These are phyloP conservation scores for Teleogryllus occipitalis DNA, from an alignment of 1,140 invertebrate genomes.

Conservation along the genomic window DNA sequence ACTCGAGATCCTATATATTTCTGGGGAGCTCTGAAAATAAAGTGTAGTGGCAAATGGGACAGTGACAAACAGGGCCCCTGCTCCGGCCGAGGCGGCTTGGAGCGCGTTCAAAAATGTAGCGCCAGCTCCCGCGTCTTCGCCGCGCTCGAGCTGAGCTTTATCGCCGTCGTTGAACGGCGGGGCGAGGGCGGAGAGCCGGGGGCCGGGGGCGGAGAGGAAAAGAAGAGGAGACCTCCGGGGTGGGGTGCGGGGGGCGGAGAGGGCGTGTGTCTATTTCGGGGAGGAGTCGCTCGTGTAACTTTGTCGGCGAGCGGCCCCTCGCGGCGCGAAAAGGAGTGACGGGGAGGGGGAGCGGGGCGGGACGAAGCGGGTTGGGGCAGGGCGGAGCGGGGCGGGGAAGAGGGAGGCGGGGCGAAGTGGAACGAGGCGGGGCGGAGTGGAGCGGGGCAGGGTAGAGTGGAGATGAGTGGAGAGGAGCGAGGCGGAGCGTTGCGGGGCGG, in stretches of 20 bases:
- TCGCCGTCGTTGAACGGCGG: not conserved
- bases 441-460: no score
- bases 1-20: conserved; percentile 19
- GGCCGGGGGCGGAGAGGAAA: not conserved
- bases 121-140: not conserved
- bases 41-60: conserved; percentile 23
- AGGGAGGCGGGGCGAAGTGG: no score
- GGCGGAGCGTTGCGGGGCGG: no score
- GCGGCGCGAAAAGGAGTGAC: no score
- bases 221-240: not conserved
- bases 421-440: no score
- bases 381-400: no score
- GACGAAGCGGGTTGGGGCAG: no score
- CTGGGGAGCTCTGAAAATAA: conserved; percentile 18
- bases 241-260: no score
- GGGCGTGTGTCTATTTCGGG: not conserved
- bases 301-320: no score
- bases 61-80: conserved; percentile 17
- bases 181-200: not conserved
- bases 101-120: not conserved
- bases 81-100: not conserved
- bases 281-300: no score
- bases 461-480: no score
- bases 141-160: not conserved
- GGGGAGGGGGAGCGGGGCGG: no score